Evolutionary conservation across 1,140 invertebrate species (phyloP), one percentile per base, ranked within the genome.

Genomic region (Meloidogyne exigua): DNA sequence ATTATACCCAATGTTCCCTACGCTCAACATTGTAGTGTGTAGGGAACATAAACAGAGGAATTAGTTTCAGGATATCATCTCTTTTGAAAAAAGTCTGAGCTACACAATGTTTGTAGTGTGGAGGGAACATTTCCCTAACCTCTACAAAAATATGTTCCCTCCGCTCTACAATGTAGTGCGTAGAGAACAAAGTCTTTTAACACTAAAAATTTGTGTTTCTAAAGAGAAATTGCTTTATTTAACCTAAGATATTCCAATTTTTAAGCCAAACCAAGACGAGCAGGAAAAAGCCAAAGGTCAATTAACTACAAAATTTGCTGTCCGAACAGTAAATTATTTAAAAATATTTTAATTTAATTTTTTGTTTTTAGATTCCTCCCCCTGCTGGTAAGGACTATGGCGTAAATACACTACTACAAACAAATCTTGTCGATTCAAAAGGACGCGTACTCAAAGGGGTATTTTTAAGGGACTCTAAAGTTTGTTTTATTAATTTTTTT

Each of bases 391-490:
- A 79, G 26, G 79, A 84, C 49, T 82, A 83, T 49, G 81, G 81
- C 15, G 81, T 82, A 21, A 82, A 82, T 66, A 84, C 81, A 18
- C 11, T 80, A 18, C 72, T 82, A 23, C 81, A 81, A 66, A 84
- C 82, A 25, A 82, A 82, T 72, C 76, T 82, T n/a, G 81, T 82
- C n/a, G 81, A 82, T 62, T 83, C 81, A 21, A 79, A 84, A 64
- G 81, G 81, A 12, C 81, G 81, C 21, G 72, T 83, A 12, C 75
- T 84, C 26, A 82, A 82, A 66, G 81, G 81, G 36, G 82, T 82
- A 10, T 10, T 57, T 42, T 44, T 36, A 64, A 39, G 15, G n/a
- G 18, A 21, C 25, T 26, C 25, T 11, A 10, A 49, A 72, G n/a
- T 26, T 7, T 5, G 13, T 18, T 76, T 42, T 12, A 44, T 39